Evolutionary conservation across 2,113 vertebrate species (phyloP).

Genomic region (Eulemur macaco): DNA sequence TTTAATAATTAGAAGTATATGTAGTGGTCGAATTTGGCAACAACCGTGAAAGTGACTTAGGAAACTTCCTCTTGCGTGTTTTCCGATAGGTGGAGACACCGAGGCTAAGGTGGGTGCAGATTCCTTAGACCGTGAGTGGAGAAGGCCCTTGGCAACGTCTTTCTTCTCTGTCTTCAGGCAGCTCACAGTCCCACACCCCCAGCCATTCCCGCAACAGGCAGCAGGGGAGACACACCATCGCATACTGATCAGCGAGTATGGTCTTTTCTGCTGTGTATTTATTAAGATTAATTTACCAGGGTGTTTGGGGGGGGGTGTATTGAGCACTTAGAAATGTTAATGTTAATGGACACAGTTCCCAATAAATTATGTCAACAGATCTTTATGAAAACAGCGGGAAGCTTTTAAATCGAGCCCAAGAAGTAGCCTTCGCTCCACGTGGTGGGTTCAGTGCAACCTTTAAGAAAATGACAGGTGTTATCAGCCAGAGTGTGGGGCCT

Average conservation of each 20-base stretch:
- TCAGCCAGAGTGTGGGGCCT: background rate
- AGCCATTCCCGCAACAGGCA: background rate
- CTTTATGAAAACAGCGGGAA: slow-evolving; percentile 62
- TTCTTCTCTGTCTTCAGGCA: background rate
- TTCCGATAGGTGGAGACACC: background rate
- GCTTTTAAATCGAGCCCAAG: slow-evolving; percentile 45
- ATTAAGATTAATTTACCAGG: slow-evolving; percentile 80
- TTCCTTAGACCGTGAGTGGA: background rate
- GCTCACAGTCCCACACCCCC: background rate
- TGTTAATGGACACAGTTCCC: slow-evolving; percentile 73
- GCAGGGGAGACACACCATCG: slow-evolving; percentile 14
- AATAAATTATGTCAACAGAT: slow-evolving; percentile 78
- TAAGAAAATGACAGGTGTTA: background rate
- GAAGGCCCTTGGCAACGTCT: background rate
- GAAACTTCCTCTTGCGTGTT: background rate
- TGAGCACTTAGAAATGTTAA: slow-evolving; percentile 75
- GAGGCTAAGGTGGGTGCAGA: background rate
- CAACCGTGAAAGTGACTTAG: background rate
- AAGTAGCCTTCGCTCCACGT: background rate
- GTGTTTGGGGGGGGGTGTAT: slow-evolving; percentile 52
- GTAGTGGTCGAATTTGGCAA: background rate
- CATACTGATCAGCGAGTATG: slow-evolving; percentile 51
- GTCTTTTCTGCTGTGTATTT: slow-evolving; percentile 75
- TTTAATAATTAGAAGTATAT: background rate
- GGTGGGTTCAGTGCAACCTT: background rate